Evolutionary conservation across 1,140 invertebrate species (phyloP), one percentile per base, ranked within the genome.

Genomic region (Centruroides vittatus): DNA sequence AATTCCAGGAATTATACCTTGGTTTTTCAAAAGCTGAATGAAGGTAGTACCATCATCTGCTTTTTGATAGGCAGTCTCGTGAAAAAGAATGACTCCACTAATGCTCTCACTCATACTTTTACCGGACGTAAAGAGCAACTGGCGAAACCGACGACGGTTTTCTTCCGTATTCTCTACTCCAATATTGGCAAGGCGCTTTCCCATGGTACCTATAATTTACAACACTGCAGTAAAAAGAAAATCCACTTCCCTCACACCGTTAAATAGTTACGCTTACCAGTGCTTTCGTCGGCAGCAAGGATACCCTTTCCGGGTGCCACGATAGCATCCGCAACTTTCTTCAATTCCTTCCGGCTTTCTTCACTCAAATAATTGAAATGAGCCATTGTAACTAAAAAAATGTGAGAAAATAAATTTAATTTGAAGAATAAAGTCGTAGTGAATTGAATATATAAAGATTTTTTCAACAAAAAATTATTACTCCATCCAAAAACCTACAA

Each of bases 51-150:
- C 89, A 70, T 90, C 84, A 63, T 88, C 86, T 36, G 86, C 78
- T 73, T 91, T 94, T 78, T 99, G 93, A 80, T 94, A 95, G 34
- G 98, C 79, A 6, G 95, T 98, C 77, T 99, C 95, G 76, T 98
- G 90, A 83, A 93, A 98, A 57, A 99, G 78, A 69, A 93, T 93
- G 7, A 93, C 90, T 52, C 89, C 90, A 23, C 88, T 91, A 68
- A 94, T 85, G 79, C 80, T 34, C 74, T 88, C 82, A 57, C 73
- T 63, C 13, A 66, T 9, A 34, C 80, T 23, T 57, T 82, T 81
- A 48, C 85, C 80, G 57, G 86, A 77, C 67, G 86, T 91, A 80
- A 99, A 99, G 62, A 98, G 81, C 52, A 98, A 79, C 77, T 97
- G 85, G 57, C 77, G 67, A 67, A 81, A 82, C 65, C 80, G 82